Percentiles rank a stretch among this genome's conserved stretches.
Conservation (phyloP, 64 coral and sea anemone genomes). For the Stichodactyla helianthus region DNA sequence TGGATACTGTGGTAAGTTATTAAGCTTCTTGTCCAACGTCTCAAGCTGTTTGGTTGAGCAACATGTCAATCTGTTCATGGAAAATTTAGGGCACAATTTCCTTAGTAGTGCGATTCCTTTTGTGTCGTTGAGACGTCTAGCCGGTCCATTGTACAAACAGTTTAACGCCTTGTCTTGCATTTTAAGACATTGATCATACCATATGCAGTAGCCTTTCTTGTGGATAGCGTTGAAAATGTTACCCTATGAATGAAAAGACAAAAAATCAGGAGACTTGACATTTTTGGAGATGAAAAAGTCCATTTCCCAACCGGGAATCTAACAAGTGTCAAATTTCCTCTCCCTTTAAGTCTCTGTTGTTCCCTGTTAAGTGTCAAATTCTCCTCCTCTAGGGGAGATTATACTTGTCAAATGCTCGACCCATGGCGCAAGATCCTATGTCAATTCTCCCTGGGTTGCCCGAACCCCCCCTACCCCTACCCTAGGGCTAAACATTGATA, state of each 20-base stretch:
- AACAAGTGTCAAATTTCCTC: no score
- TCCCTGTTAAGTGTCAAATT: no score
- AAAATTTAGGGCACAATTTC: constrained; percentile 62
- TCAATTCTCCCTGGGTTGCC: no score
- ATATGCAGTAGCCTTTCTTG: constrained; percentile 80
- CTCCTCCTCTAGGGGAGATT: no score
- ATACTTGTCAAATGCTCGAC: no score
- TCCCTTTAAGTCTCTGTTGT: no score
- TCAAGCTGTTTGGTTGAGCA: constrained; percentile 54
- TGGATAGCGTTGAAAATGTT: constrained; percentile 18
- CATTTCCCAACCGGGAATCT: no score
- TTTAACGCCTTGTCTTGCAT: constrained; percentile 17
- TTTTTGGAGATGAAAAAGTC: no score
- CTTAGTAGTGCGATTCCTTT: constrained; percentile 23
- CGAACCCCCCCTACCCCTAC: no score
- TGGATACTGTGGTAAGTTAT: constrained; percentile 29
- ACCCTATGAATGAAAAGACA: not conserved
- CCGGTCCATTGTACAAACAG: constrained; percentile 79
- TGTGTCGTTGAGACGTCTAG: constrained; percentile 39
- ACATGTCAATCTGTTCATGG: constrained; percentile 29
- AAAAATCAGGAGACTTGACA: no score
- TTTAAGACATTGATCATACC: constrained; percentile 73
- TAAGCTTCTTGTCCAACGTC: constrained; percentile 21
- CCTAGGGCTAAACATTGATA: no score
- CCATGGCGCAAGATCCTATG: no score